These are phyloP conservation scores for Zosterops japonicus DNA, from an alignment of 2,113 vertebrate species.

Conservation along the genomic window DNA sequence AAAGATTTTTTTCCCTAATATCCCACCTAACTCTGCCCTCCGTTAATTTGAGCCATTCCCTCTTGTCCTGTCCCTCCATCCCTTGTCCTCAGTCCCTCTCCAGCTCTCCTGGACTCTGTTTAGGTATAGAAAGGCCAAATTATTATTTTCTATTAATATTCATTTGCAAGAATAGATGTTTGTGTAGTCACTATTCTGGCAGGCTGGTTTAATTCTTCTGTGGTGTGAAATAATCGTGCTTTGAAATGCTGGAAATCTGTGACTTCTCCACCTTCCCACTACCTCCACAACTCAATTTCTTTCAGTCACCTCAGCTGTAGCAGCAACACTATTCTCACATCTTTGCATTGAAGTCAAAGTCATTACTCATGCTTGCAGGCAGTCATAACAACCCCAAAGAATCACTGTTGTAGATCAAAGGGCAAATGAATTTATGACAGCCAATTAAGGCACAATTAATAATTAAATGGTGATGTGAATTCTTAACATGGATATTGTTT, in stretches of 20 bases:
- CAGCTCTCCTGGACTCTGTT: background rate
- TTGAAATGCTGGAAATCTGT: background rate
- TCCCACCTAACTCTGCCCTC: background rate
- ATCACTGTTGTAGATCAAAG: constrained; percentile 56
- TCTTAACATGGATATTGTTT: background rate
- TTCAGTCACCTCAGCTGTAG: background rate
- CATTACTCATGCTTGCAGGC: constrained; percentile 1
- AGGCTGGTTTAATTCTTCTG: background rate
- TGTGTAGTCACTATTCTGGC: background rate
- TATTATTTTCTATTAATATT: background rate
- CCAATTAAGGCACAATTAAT: constrained; percentile 68
- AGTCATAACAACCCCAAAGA: constrained; percentile 43
- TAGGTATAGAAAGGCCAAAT: background rate
- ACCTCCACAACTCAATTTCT: background rate
- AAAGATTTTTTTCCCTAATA: background rate
- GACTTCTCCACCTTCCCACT: background rate
- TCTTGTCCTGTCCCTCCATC: background rate
- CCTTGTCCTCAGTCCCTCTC: background rate
- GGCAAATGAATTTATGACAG: constrained; percentile 65
- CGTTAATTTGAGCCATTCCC: background rate
- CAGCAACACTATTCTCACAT: background rate
- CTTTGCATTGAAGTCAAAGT: background rate
- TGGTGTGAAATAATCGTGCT: background rate
- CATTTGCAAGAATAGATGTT: background rate
- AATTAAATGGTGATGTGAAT: constrained; percentile 53